Base-by-base conservation (phyloP, 2,113 vertebrate species). In the Pyxicephalus adspersus region DNA sequence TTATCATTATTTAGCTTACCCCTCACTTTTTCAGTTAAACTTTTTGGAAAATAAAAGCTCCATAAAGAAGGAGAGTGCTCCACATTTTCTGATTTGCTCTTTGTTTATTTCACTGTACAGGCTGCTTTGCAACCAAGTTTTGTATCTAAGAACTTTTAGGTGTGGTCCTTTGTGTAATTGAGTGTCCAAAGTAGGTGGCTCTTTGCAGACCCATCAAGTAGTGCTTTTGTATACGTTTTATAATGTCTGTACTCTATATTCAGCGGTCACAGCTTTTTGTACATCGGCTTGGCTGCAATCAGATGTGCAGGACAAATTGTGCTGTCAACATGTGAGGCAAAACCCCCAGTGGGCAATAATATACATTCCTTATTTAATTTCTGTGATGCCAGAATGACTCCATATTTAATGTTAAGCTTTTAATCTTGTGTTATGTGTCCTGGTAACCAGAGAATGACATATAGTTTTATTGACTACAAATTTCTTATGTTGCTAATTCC, bases 101-200 rank as follows among this genome's bases (percentile, higher is more conserved):
- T 86, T 73, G 63, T 60, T 83, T 80, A 74, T 25, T 78, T 2
- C 0, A 73, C 68, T 68, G 83, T 0, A 76, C 70, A 64, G 82
- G 75, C 83, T 76, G 25, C 77, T 83, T 79, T 65, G 66, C 52
- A 23, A 50, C 71, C 64, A 51, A 26, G 45, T 73, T 84, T 82
- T 81, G 72, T 83, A 34, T 61, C 57, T 71, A 79, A 85, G 78
- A 64, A 79, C 52, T 66, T 83, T 55, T 84, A 83, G 83, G 75
- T 50, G 68, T 67, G 84, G 7, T 25, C 67, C 84, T 87, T 84
- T 84, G 34, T 83, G 76, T 77, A 84, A 67, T 60, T 58, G 50
- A 76, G 61, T 85, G 84, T 72, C 83, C 23, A 1, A 74, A 83
- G 45, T 76, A 81, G 78, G 61, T 26, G 8, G 9, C 29, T 83